Conservation (phyloP, 1,140 invertebrate species). For the Oreohelix idahoensis region DNA sequence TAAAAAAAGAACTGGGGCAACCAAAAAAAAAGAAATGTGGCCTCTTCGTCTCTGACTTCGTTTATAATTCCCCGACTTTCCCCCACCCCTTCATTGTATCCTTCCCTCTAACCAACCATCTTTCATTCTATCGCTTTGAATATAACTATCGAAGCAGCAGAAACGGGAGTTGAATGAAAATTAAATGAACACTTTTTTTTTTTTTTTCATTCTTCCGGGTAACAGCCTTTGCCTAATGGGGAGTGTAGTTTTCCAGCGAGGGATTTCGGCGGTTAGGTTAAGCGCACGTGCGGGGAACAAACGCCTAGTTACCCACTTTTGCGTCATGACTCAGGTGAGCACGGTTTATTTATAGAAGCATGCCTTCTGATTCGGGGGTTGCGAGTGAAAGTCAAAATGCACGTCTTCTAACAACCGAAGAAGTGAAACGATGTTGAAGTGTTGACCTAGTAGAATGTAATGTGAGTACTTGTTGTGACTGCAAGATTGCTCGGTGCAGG, state of each 20-base stretch:
- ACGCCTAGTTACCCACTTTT: background rate
- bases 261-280: background rate
- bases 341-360: background rate
- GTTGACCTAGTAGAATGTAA: background rate
- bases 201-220: too few species aligned
- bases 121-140: too few species aligned
- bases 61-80: too few species aligned
- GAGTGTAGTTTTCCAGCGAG: background rate
- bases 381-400: background rate
- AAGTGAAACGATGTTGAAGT: background rate
- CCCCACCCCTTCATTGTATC: too few species aligned
- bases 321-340: conserved; percentile 6
- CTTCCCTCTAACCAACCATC: too few species aligned
- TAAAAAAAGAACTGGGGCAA: too few species aligned
- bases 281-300: background rate
- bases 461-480: background rate
- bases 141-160: too few species aligned
- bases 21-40: too few species aligned
- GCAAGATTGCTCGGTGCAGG: background rate
- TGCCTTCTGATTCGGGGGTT: background rate
- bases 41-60: too few species aligned
- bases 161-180: too few species aligned
- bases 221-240: background rate
- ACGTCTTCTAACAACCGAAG: background rate
- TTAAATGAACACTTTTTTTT: too few species aligned